Evolutionary conservation across 2,797 vertebrate genomes (phyloP), one percentile per base, ranked within the genome.

Genomic region (Holocentrus rufus): DNA sequence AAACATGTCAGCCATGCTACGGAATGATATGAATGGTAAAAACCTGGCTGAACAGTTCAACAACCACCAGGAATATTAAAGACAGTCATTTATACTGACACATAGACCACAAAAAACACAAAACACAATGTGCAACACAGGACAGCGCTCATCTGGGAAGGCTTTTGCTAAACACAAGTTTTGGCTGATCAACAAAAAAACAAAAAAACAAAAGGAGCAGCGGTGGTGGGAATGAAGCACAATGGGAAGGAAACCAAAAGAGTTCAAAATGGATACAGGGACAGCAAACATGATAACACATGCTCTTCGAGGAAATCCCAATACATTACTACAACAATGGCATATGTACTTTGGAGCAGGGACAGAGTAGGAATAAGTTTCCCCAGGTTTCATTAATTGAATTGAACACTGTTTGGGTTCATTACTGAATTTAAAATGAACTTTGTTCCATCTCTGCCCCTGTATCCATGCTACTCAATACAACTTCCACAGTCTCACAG

Each of bases 401-500:
- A 5, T 9, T 2, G 46, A 20, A 14, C n/a, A 2, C 18, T 6
- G n/a, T 20, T 9, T 50, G n/a, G 47, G 20, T 50, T 50, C 20
- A 50, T 50, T 18, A 50, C 2, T n/a, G n/a, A n/a, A 50, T 50
- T 50, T 50, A 18, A 9, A 7, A 22, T 7, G 10, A 50, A 8
- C 5, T 50, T 5, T 49, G 46, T 7, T n/a, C 47, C 18, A 7
- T n/a, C 18, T 20, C 47, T 22, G 47, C 47, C 47, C 7, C 8
- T n/a, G 47, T 10, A 3, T 50, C 22, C 17, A 44, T 65, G 53
- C 59, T 58, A 71, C 25, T 18, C 39, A 31, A 60, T 64, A 44
- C 49, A 76, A 70, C 65, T 60, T 30, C 14, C 27, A 73, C 77
- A 83, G 23, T 68, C 67, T 71, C 81, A 84, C 65, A 79, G 66